Conservation (phyloP, 2,113 vertebrate species). For the Oreochromis tanganicae region DNA sequence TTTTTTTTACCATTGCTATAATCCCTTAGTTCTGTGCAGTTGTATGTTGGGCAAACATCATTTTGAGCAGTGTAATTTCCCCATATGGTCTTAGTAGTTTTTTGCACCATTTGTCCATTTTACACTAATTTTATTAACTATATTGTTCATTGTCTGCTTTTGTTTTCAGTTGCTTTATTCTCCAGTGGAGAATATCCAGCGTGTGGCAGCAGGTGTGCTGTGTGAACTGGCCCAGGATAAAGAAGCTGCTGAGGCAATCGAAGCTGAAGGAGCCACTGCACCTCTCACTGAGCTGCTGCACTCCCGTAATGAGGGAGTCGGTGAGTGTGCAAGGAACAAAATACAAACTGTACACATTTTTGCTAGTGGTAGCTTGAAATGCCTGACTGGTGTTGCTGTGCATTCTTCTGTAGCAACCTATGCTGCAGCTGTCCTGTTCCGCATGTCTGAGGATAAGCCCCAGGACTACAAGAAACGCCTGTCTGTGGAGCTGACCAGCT, state of each 20-base stretch:
- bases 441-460: conserved; percentile 99
- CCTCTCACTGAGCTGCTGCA: conserved; percentile 95
- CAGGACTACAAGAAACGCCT: conserved; percentile 98
- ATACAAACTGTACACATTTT: background rate
- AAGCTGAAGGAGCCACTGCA: conserved; percentile 96
- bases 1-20: background rate
- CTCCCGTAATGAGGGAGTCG: conserved; percentile 96
- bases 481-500: conserved; percentile 95
- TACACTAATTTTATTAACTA: background rate
- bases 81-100: background rate
- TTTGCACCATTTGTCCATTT: background rate
- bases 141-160: background rate
- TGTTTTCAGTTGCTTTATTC: conserved; percentile 88
- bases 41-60: background rate
- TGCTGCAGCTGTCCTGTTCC: conserved; percentile 94
- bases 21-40: background rate
- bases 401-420: conserved; percentile 82
- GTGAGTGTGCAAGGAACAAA: conserved; percentile 60
- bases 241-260: conserved; percentile 95
- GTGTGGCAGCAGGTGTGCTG: conserved; percentile 94
- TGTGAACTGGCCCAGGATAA: conserved; percentile 99
- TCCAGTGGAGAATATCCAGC: conserved; percentile 97
- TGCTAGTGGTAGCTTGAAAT: background rate
- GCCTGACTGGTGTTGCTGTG: background rate
- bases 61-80: background rate